These are phyloP conservation scores for Ploceus nigricollis DNA, from an alignment of 2,113 vertebrate species.

Conservation along the genomic window DNA sequence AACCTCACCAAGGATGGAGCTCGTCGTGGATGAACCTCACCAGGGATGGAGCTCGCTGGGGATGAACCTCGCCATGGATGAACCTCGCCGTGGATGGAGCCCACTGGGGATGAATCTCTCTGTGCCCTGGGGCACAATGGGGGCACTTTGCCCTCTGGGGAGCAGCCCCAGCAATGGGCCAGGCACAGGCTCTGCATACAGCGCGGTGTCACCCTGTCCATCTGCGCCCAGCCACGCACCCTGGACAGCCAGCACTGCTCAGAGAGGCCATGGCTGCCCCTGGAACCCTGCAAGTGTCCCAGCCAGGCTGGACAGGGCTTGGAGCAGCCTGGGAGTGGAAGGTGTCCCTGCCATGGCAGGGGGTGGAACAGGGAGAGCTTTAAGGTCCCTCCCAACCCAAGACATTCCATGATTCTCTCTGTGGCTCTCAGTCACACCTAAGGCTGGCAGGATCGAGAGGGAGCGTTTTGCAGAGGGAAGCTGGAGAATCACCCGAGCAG, in stretches of 20 bases:
- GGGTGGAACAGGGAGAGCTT: neutral
- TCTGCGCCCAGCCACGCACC: accelerated
- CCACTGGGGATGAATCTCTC: accelerated
- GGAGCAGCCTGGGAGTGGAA: neutral
- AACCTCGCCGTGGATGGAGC: accelerated
- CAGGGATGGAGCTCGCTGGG: accelerated
- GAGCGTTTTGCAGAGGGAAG: neutral
- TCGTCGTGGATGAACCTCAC: accelerated
- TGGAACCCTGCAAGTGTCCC: accelerated
- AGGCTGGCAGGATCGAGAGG: accelerated
- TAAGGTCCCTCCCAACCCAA: neutral
- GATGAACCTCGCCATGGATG: accelerated
- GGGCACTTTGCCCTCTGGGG: neutral
- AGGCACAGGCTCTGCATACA: neutral
- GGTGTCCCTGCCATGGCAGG: neutral
- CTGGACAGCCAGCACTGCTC: neutral
- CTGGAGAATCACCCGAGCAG: neutral
- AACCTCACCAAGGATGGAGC: accelerated
- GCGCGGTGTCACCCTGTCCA: accelerated
- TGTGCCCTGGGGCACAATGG: neutral
- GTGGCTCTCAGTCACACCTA: accelerated
- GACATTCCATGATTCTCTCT: neutral
- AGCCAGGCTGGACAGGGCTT: accelerated
- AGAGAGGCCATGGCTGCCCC: neutral
- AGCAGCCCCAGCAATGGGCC: neutral